phyloP scores from a whole-genome alignment of 2,113 vertebrate genomes.

The Ictalurus furcatus region DNA sequence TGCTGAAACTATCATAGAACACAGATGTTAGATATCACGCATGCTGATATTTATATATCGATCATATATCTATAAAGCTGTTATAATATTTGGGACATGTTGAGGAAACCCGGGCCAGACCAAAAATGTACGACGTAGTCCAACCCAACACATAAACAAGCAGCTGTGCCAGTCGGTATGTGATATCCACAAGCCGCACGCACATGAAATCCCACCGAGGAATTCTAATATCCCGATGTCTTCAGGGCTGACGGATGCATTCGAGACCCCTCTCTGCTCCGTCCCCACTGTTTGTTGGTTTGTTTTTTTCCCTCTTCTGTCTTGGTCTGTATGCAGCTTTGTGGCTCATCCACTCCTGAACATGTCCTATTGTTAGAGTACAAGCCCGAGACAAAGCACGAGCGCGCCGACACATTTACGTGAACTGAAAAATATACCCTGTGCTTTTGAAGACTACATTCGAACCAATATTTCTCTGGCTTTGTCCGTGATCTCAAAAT shows the following conservation, averaged over 20 bases:
- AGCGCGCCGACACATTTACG: not conserved
- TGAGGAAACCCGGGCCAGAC: not conserved
- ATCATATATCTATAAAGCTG: too few relatives aligned
- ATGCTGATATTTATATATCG: not conserved
- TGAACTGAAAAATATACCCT: not conserved
- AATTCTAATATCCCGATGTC: not conserved
- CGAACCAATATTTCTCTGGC: not conserved
- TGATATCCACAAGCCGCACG: conserved; percentile 33
- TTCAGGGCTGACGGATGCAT: not conserved
- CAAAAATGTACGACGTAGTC: not conserved
- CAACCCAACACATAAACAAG: not conserved
- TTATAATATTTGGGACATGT: not conserved
- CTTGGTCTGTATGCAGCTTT: not conserved
- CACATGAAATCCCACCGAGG: conserved; percentile 44
- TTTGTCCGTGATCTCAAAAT: conserved; percentile 4
- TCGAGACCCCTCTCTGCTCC: not conserved
- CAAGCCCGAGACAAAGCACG: not conserved
- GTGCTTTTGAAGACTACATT: not conserved
- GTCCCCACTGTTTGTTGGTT: not conserved
- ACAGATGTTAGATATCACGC: not conserved
- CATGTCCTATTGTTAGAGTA: not conserved
- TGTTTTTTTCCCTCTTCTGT: not conserved
- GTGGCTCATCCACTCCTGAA: not conserved
- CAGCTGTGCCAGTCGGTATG: not conserved
- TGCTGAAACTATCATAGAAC: not conserved